Base-by-base conservation (phyloP, 2,797 vertebrate species). In the Myotis pilosus region DNA sequence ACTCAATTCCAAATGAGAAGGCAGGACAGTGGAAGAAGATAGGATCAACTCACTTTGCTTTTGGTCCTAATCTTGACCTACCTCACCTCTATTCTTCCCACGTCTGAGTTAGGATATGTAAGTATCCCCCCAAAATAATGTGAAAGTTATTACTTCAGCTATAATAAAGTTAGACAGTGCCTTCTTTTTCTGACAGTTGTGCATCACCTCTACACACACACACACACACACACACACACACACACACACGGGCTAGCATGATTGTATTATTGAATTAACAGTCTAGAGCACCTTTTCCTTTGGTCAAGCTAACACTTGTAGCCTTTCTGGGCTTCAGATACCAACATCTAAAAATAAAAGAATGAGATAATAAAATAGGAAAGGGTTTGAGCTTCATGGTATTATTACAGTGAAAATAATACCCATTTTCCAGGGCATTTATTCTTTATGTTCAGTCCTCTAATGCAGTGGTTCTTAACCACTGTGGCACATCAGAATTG, bases 321-420 rank as follows among this genome's bases (percentile, higher is more conserved):
- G 53, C 16, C 2, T 87, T 92, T 13, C 33, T 86, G 81, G 82
- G 41, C 6, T 94, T 96, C 51, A 12, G 8, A 30, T 75, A 19
- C 4, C 69, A 89, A 51, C 11, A 49, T 36, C 72, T 90, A 71
- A 86, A 69, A 94, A 66, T 69, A 86, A 66, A 81, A 76, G 49
- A 53, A 64, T n/a, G 6, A 88, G 12, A 68, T 49, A 85, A 76
- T 81, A 68, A 87, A 87, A 76, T 69, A 76, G 10, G 11, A 78
- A 87, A 19, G 8, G 30, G 8, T 44, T 64, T 74, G 44, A 71
- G n/a, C 3, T 74, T 85, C n/a, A 89, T n/a, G 30, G n/a, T 86
- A 19, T 49, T 87, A 19, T 47, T 76, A 41, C 69, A 13, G 22
- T 19, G 28, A 76, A 94, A 62, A 41, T 13, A 33, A 55, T 89